A percentile compares a stretch with the other conserved stretches of the same genome.
Conservation (phyloP, 2,797 vertebrate genomes). For the Nyctibius grandis region DNA sequence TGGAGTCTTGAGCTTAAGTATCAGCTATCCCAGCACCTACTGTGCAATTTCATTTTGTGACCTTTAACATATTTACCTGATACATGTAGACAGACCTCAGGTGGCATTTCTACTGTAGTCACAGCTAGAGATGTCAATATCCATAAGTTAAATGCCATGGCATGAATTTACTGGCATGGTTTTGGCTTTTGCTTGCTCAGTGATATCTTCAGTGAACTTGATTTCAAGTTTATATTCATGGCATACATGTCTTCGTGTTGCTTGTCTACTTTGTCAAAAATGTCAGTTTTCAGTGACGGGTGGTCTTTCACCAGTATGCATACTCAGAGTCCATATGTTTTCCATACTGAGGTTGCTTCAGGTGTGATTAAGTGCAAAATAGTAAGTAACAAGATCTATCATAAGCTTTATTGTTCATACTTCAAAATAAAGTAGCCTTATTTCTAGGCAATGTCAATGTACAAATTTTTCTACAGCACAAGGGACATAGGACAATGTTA, state of each 20-base stretch:
- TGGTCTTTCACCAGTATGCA: fast-evolving
- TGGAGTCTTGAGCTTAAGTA: neutral
- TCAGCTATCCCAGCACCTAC: neutral
- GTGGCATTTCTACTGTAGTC: neutral
- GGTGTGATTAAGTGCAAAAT: neutral
- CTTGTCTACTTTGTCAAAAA: neutral
- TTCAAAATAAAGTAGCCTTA: neutral
- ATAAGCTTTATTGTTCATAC: neutral
- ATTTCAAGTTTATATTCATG: neutral
- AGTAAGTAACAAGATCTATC: neutral
- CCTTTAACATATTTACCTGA: neutral
- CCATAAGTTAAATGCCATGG: neutral
- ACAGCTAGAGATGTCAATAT: neutral
- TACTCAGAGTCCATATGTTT: neutral
- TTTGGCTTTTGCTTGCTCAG: neutral
- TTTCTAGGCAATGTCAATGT: neutral
- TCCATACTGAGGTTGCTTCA: neutral
- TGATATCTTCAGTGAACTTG: neutral
- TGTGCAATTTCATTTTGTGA: neutral
- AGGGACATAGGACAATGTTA: neutral
- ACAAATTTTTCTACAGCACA: neutral
- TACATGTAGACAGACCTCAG: neutral
- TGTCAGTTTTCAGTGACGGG: neutral
- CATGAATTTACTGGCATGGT: neutral
- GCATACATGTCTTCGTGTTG: neutral